Conservation (phyloP, 2,797 vertebrate genomes). For the Mus caroli region DNA sequence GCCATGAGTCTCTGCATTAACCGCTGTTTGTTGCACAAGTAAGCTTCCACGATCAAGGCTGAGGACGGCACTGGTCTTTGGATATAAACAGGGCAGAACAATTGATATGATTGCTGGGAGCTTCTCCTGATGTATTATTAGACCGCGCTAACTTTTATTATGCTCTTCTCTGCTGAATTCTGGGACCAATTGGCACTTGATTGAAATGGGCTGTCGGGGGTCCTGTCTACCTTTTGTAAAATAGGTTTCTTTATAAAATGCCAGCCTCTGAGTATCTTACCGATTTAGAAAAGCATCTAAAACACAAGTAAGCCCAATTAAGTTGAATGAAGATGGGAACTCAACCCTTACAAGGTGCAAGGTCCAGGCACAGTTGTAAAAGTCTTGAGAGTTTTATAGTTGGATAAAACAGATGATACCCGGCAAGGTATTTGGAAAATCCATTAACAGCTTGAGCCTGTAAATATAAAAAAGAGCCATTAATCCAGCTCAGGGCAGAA, state of each 20-base stretch:
- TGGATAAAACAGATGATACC: not conserved
- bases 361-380: not conserved
- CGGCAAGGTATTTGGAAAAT: not conserved
- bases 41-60: slow-evolving; percentile 1
- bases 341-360: not conserved
- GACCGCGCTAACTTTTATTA: not conserved
- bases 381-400: not conserved
- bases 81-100: not conserved
- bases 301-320: not conserved
- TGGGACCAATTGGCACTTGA: not conserved
- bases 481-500: not conserved
- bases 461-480: not conserved
- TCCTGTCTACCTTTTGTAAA: slow-evolving; percentile 9
- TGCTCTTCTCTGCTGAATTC: not conserved
- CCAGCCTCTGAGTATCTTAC: not conserved
- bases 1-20: not conserved
- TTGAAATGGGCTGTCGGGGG: not conserved
- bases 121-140: not conserved
- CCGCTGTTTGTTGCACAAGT: not conserved
- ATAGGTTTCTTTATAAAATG: not conserved
- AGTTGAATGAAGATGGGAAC: not conserved
- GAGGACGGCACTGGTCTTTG: not conserved
- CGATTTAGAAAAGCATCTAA: not conserved
- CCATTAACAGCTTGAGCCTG: not conserved
- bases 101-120: not conserved